Conservation (phyloP, 2,113 vertebrate genomes). For the Nothoprocta pentlandii region DNA sequence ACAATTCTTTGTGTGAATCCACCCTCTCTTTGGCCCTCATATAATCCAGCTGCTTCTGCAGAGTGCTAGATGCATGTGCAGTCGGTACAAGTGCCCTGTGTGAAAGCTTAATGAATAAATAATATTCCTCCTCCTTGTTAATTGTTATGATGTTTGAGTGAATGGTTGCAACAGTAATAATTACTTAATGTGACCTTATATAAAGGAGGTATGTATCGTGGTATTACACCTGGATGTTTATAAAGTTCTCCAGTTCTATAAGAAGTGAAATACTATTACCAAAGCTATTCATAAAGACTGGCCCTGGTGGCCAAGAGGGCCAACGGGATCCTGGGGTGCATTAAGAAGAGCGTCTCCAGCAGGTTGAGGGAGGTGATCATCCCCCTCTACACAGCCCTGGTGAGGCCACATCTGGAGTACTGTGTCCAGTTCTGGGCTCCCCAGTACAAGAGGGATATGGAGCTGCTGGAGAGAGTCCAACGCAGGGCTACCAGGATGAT, state of each 20-base stretch:
- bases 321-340: too few relatives aligned
- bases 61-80: not conserved
- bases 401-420: too few relatives aligned
- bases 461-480: too few relatives aligned
- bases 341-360: too few relatives aligned
- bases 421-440: too few relatives aligned
- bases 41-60: not conserved
- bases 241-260: not conserved
- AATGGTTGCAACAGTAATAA: conserved; percentile 25
- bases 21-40: not conserved
- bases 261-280: not conserved
- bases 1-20: not conserved
- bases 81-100: not conserved
- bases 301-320: too few relatives aligned
- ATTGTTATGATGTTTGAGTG: conserved; percentile 41
- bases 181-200: conserved; percentile 3
- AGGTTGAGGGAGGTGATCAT: too few relatives aligned
- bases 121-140: not conserved
- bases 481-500: too few relatives aligned
- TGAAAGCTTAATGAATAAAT: conserved; percentile 32
- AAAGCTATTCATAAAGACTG: not conserved
- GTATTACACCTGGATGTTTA: not conserved
- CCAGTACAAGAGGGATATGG: too few relatives aligned
- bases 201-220: not conserved
- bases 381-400: too few relatives aligned